phyloP scores from a whole-genome alignment of 1,140 invertebrate species.

The Bombus polaris region DNA sequence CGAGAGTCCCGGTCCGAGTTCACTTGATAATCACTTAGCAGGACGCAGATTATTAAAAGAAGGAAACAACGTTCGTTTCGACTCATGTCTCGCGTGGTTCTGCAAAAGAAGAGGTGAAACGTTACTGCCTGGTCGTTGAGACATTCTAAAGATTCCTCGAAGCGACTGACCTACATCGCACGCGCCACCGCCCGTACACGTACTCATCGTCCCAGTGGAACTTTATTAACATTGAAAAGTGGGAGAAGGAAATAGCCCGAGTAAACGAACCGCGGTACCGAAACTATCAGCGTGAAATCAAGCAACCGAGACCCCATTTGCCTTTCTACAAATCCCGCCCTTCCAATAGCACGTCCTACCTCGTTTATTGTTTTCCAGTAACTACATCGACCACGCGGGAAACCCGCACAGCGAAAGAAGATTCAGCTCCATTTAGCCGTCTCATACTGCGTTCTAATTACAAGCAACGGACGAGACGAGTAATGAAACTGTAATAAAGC shows the following conservation, averaged over 20 bases:
- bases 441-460: slow-evolving; percentile 18
- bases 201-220: background rate
- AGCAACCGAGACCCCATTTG: background rate
- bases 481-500: background rate
- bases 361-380: background rate
- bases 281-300: slow-evolving; percentile 6
- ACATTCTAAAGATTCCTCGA: slow-evolving; percentile 32
- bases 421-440: background rate
- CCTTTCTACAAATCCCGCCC: background rate
- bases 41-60: slow-evolving; percentile 27
- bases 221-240: slow-evolving; percentile 29
- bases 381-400: background rate
- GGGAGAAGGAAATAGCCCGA: background rate
- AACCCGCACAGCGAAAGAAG: background rate
- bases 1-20: slow-evolving; percentile 45
- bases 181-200: background rate
- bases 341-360: too few relatives aligned
- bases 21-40: slow-evolving; percentile 28
- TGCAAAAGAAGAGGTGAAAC: slow-evolving; percentile 41
- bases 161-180: slow-evolving; percentile 23
- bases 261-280: background rate
- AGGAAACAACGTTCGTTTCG: slow-evolving; percentile 17
- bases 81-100: slow-evolving; percentile 46
- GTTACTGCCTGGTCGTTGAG: background rate
- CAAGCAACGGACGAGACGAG: background rate